phyloP scores from a whole-genome alignment of 35 echinoderm and acorn worm species.

The Ophioderma brevispina region DNA sequence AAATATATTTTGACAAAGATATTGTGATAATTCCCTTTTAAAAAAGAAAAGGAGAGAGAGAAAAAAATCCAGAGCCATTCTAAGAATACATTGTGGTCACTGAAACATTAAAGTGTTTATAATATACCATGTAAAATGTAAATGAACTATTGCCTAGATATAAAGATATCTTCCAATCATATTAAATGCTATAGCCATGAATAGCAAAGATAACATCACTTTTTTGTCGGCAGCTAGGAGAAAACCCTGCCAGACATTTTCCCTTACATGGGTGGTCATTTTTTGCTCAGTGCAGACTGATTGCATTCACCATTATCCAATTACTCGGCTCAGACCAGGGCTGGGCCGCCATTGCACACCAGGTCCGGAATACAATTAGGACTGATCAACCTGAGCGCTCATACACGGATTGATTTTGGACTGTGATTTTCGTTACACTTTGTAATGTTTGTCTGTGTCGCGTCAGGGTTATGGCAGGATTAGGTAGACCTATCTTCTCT shows the following conservation, averaged over 20 bases:
- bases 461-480: not conserved
- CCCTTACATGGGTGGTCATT: not conserved
- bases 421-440: constrained; percentile 2
- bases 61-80: not conserved
- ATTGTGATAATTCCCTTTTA: not conserved
- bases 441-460: not conserved
- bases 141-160: constrained; percentile 1
- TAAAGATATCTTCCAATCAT: constrained; percentile 7
- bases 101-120: not conserved
- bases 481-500: not conserved
- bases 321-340: not conserved
- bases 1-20: constrained; percentile 1
- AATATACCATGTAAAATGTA: not conserved
- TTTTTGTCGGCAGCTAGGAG: not conserved
- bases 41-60: not conserved
- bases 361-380: not conserved
- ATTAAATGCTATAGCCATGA: not conserved
- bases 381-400: not conserved
- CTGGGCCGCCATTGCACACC: not conserved
- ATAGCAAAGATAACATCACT: constrained; percentile 7
- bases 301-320: not conserved
- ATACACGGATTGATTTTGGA: not conserved
- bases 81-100: not conserved
- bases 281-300: not conserved
- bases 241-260: not conserved